These are phyloP conservation scores for Augiades crinisus DNA, from an alignment of 2,888 invertebrate genomes.

Conservation along the genomic window DNA sequence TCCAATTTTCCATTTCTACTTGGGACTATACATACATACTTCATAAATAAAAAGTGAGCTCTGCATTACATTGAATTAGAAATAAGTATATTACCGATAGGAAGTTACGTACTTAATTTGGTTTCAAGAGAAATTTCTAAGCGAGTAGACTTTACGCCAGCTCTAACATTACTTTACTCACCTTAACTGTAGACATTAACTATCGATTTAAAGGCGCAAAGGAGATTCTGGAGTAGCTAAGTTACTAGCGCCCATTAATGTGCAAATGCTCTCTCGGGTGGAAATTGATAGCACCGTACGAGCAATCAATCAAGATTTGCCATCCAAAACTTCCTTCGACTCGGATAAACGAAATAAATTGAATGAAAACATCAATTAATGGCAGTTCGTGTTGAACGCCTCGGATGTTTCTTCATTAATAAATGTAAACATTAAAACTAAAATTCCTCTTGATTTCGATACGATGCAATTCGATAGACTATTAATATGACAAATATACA, in stretches of 20 bases:
- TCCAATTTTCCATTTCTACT: too few species aligned
- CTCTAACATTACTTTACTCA: conserved; percentile 15
- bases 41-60: too few species aligned
- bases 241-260: conserved; percentile 48
- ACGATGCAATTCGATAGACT: too few species aligned
- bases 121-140: conserved; percentile 13
- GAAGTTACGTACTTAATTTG: conserved; percentile 1
- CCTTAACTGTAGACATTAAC: conserved; percentile 22
- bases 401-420: neutral
- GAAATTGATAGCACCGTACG: conserved; percentile 64
- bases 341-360: conserved; percentile 59
- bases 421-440: too few species aligned
- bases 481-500: too few species aligned
- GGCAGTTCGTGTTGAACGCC: neutral
- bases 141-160: conserved; percentile 2
- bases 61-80: too few species aligned
- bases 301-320: conserved; percentile 74
- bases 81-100: neutral
- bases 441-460: too few species aligned
- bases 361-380: conserved; percentile 57
- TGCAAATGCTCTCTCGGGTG: conserved; percentile 57
- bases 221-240: conserved; percentile 14
- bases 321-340: conserved; percentile 56
- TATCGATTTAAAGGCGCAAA: conserved; percentile 35
- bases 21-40: too few species aligned